phyloP scores from a whole-genome alignment of 2,888 invertebrate species.

The Ischnus inquisitorius region DNA sequence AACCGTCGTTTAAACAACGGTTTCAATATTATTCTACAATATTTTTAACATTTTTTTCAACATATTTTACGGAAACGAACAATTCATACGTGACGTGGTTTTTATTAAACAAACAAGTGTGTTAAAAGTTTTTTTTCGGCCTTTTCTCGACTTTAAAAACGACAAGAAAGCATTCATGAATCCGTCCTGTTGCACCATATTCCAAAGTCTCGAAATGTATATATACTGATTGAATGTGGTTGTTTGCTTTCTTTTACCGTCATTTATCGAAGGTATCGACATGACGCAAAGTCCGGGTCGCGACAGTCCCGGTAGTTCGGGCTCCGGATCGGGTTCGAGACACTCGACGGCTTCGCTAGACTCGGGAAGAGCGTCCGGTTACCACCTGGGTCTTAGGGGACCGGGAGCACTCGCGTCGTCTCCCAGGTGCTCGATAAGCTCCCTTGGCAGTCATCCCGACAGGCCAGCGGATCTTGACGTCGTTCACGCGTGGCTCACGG shows the following conservation, averaged over 20 bases:
- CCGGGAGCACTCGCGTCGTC: conserved; percentile 87
- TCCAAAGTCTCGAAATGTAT: too few species aligned
- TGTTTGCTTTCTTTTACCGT: background rate
- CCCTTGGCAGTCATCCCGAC: conserved; percentile 84
- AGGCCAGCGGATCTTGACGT: conserved; percentile 93
- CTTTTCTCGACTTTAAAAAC: too few species aligned
- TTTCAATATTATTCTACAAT: too few species aligned
- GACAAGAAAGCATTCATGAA: too few species aligned
- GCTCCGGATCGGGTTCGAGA: conserved; percentile 94
- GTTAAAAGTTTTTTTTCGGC: too few species aligned
- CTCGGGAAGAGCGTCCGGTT: conserved; percentile 96
- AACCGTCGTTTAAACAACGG: too few species aligned
- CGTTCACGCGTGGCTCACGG: conserved; percentile 97
- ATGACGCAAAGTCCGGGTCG: conserved; percentile 92
- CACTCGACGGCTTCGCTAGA: conserved; percentile 96
- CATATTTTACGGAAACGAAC: too few species aligned
- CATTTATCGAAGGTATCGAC: conserved; percentile 82
- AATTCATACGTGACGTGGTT: too few species aligned
- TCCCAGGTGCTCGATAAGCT: conserved; percentile 91
- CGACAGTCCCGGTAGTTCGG: conserved; percentile 96
- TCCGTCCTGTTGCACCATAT: too few species aligned
- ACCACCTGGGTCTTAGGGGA: conserved; percentile 87
- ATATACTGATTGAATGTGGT: background rate
- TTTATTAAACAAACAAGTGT: too few species aligned
- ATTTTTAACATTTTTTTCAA: too few species aligned